Percentiles rank a stretch among this genome's conserved stretches.
phyloP scores from a whole-genome alignment of 2,888 invertebrate genomes.

The Drosophila macrothrix region DNA sequence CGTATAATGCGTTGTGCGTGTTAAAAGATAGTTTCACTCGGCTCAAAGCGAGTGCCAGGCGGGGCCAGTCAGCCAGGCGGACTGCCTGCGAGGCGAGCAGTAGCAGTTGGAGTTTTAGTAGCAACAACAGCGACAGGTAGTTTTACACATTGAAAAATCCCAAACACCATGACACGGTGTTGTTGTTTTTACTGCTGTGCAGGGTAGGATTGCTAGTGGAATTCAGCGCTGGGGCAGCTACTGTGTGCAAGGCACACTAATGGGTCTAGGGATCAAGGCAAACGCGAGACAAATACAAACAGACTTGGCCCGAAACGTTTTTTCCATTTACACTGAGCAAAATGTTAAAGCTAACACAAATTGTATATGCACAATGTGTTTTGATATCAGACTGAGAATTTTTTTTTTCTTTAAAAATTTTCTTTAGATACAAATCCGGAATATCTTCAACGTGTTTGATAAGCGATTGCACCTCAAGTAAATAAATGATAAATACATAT shows the following conservation, averaged over 20 bases:
- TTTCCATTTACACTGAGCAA: slow-evolving; percentile 44
- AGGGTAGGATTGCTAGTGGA: slow-evolving; percentile 42
- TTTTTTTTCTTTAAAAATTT: neutral
- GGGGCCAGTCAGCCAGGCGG: slow-evolving; percentile 35
- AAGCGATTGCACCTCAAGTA: too few species aligned
- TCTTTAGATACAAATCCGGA: neutral
- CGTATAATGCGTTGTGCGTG: slow-evolving; percentile 81
- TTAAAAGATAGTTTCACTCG: slow-evolving; percentile 80
- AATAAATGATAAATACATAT: neutral
- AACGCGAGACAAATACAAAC: slow-evolving; percentile 76
- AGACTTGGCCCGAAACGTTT: slow-evolving; percentile 54
- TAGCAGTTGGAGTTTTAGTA: slow-evolving; percentile 57
- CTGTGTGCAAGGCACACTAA: slow-evolving; percentile 67
- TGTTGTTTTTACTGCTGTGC: slow-evolving; percentile 25
- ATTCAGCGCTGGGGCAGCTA: slow-evolving; percentile 38
- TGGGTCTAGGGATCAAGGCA: slow-evolving; percentile 79
- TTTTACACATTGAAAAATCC: slow-evolving; percentile 81
- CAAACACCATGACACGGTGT: slow-evolving; percentile 73
- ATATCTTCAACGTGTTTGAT: neutral
- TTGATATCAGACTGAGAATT: neutral
- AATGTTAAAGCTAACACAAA: neutral
- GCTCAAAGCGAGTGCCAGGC: slow-evolving; percentile 68
- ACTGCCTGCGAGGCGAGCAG: slow-evolving; percentile 19
- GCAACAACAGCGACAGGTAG: slow-evolving; percentile 76
- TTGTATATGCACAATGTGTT: neutral